Evolutionary conservation across 1,140 invertebrate species (phyloP), one percentile per base, ranked within the genome.

Genomic region (Lethocerus indicus): DNA sequence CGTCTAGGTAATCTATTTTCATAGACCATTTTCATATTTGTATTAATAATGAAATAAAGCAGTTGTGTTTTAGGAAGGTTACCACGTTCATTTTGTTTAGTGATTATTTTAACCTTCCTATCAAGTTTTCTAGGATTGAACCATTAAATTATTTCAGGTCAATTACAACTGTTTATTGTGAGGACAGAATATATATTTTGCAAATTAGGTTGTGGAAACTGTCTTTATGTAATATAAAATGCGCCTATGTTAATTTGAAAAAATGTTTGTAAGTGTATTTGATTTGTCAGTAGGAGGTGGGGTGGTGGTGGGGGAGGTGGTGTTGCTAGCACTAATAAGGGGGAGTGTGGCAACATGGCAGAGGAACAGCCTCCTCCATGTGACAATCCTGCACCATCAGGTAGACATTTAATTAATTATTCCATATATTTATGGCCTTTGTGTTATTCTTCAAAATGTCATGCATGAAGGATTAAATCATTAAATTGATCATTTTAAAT

Each of bases 1-100:
- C 78, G 57, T 80, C 75, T 57, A 75, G 74, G 74, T 77, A 62
- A 40, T 24, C 29, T 57, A 39, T 32, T 6, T 39, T 26, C n/a
- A 14, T 18, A 32, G n/a, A 36, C 13, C 5, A 12, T 24, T 32
- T n/a, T n/a, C n/a, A n/a, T n/a, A n/a, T n/a, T n/a, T n/a, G n/a
- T n/a, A n/a, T n/a, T n/a, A n/a, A 26, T 23, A 7, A 29, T 47
- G 16, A 51, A 5, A n/a, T 4, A 9, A 16, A 35, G 9, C 18
- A 28, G 9, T 49, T 49, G 16, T 50, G 20, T 16, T 23, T 13
- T 24, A 21, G n/a, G 24, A 39, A 27, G 1, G 9, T 24, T 13
- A 9, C 36, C 14, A 18, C 14, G 18, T 12, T 46, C 16, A 2
- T 23, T 47, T 72, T 72, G 61, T 72, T 73, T 54, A 63, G 74